Conservation (phyloP, 1,140 invertebrate genomes). For the Drosophila ercepeae region DNA sequence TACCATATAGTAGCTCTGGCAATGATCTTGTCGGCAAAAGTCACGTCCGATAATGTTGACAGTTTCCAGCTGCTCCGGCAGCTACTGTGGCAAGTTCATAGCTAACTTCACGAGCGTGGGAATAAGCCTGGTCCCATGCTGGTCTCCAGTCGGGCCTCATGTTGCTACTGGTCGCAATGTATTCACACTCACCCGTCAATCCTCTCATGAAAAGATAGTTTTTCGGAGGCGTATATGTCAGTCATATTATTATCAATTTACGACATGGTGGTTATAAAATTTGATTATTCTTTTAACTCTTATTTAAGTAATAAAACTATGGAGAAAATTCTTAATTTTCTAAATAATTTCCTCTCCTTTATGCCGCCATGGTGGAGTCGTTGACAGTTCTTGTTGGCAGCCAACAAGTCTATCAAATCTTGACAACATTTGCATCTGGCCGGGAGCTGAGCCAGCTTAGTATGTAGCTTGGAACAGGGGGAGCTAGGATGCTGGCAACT, state of each 20-base stretch:
- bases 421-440: constrained; percentile 68
- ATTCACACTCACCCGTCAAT: constrained; percentile 24
- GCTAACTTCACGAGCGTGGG: constrained; percentile 27
- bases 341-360: constrained; percentile 5
- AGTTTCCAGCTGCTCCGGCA: constrained; percentile 62
- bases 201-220: neutral
- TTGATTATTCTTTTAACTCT: neutral
- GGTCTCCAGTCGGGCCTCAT: neutral
- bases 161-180: constrained; percentile 9
- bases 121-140: constrained; percentile 31
- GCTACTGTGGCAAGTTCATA: constrained; percentile 55
- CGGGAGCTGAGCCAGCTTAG: constrained; percentile 27
- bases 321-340: neutral
- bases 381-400: constrained; percentile 70
- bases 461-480: neutral
- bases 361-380: constrained; percentile 11
- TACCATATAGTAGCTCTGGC: constrained; percentile 34
- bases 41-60: constrained; percentile 75
- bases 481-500: neutral
- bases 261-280: neutral
- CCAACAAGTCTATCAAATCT: constrained; percentile 76
- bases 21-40: constrained; percentile 73
- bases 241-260: neutral
- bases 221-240: neutral
- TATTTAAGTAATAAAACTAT: too few species aligned